Evolutionary conservation across 1,140 invertebrate genomes (phyloP).

Genomic region (Magallana angulata): DNA sequence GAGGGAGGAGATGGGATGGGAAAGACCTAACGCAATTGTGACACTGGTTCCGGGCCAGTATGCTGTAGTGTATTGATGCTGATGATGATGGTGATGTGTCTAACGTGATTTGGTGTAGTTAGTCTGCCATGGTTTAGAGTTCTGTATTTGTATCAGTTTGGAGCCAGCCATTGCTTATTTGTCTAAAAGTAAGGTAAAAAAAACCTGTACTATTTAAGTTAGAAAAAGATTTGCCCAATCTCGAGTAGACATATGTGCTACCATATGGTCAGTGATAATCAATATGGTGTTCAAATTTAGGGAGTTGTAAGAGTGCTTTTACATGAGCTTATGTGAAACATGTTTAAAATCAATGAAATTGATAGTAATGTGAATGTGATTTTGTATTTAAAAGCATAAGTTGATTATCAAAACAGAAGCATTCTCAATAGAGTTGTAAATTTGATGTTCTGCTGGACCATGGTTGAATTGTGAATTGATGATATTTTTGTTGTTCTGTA

Average conservation of each 20-base stretch:
- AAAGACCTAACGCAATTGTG: background rate
- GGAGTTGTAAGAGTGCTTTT: background rate
- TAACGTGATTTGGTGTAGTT: background rate
- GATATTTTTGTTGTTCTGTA: background rate
- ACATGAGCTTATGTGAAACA: too few relatives aligned
- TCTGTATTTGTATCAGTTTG: background rate
- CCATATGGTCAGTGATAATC: background rate
- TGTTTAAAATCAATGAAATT: too few relatives aligned
- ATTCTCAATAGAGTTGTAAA: too few relatives aligned
- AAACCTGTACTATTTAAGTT: background rate
- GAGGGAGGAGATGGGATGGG: constrained; percentile 18
- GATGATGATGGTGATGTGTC: background rate
- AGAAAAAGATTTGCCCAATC: background rate
- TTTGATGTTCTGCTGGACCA: background rate
- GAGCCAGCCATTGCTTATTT: background rate
- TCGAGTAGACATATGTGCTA: background rate
- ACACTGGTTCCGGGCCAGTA: background rate
- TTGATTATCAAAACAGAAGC: too few relatives aligned
- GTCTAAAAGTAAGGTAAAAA: background rate
- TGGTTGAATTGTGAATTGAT: background rate
- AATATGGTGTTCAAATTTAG: constrained; percentile 14
- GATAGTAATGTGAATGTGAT: too few relatives aligned
- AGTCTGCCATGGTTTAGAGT: constrained; percentile 13
- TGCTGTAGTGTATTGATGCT: background rate
- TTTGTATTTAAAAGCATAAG: too few relatives aligned